phyloP scores from a whole-genome alignment of 2,797 vertebrate species.

The Stomatorhinus walkeri region DNA sequence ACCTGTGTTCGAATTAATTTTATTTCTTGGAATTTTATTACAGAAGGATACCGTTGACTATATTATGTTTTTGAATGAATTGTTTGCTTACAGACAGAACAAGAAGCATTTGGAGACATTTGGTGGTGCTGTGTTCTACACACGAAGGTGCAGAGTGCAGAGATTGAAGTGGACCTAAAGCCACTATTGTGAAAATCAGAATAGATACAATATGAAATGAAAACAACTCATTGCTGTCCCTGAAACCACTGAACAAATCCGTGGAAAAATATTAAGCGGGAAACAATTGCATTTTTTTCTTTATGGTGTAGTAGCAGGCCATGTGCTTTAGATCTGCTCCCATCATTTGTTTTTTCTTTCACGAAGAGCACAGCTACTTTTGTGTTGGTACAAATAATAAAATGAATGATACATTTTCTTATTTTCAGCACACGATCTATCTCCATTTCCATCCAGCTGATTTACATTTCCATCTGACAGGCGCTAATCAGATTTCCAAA shows the following conservation, averaged over 20 bases:
- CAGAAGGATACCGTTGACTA: background rate
- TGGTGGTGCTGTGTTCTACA: background rate
- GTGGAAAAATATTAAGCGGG: background rate
- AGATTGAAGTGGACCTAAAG: background rate
- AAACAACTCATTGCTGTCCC: background rate
- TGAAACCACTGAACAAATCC: background rate
- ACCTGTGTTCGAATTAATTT: background rate
- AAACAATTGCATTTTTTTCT: background rate
- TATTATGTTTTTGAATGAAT: background rate
- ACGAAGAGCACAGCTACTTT: background rate
- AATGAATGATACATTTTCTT: background rate
- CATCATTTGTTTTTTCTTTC: background rate
- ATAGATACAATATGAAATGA: slow-evolving; percentile 5
- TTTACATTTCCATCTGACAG: background rate
- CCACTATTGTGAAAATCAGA: background rate
- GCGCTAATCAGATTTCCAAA: background rate
- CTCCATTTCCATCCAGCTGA: background rate
- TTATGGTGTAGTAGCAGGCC: background rate
- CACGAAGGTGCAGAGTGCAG: background rate
- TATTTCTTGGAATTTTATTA: background rate
- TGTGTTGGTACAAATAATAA: background rate
- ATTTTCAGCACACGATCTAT: background rate
- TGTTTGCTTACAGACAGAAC: background rate
- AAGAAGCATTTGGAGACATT: background rate
- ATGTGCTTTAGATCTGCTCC: background rate